Conservation (phyloP, 2,113 vertebrate species). For the Corythaixoides concolor region DNA sequence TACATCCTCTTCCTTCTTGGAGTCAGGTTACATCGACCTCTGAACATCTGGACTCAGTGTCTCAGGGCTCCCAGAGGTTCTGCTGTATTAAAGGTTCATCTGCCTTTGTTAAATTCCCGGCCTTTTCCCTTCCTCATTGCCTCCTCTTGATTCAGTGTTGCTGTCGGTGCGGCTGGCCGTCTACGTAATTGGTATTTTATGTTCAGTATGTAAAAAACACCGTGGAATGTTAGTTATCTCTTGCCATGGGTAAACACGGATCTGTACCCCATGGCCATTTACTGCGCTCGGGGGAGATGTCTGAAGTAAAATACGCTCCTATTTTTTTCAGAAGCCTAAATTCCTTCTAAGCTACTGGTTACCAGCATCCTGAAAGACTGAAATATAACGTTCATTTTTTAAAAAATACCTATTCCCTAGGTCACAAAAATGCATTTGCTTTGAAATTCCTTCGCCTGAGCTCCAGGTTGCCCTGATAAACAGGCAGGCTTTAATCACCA, state of each 20-base stretch:
- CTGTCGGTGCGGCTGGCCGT: background rate
- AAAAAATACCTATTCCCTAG: background rate
- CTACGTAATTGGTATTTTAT: background rate
- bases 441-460: background rate
- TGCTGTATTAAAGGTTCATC: background rate
- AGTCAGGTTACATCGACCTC: conserved; percentile 47
- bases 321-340: background rate
- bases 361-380: background rate
- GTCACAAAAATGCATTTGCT: background rate
- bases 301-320: background rate
- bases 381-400: background rate
- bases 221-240: background rate
- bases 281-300: background rate
- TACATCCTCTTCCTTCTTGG: conserved; percentile 66
- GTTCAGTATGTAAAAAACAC: background rate
- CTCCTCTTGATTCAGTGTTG: background rate
- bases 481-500: background rate
- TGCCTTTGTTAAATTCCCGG: conserved; percentile 22
- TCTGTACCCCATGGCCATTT: background rate
- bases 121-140: background rate
- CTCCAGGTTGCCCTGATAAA: background rate
- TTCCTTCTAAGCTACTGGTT: background rate
- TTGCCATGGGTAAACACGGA: background rate
- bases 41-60: conserved; percentile 34
- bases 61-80: conserved; percentile 59